A percentile compares a stretch with the other conserved stretches of the same genome.
phyloP scores from a whole-genome alignment of 2,797 vertebrate species.

The Otolemur crassicaudatus region DNA sequence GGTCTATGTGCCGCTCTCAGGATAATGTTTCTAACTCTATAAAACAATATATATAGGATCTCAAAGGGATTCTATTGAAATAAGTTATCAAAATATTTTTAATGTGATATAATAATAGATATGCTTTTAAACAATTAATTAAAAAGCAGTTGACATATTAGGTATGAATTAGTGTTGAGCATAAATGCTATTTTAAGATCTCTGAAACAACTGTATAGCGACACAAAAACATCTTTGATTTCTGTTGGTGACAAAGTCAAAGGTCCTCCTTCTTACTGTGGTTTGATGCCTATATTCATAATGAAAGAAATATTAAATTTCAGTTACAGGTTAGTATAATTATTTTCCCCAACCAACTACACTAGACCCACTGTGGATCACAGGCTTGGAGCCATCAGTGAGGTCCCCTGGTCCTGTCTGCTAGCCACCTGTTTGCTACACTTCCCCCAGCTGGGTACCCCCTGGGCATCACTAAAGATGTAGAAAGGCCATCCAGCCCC shows the following conservation, averaged over 20 bases:
- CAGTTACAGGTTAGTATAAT: not conserved
- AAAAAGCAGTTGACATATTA: not conserved
- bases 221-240: not conserved
- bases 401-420: not conserved
- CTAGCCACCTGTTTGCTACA: not conserved
- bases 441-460: not conserved
- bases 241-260: not conserved
- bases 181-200: not conserved
- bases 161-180: not conserved
- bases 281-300: not conserved
- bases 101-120: conserved; percentile 14
- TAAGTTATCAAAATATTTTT: not conserved
- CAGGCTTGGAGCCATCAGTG: not conserved
- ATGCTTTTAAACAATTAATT: conserved; percentile 8
- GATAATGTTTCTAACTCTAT: conserved; percentile 22
- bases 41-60: not conserved
- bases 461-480: not conserved
- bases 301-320: not conserved
- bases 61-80: conserved; percentile 26
- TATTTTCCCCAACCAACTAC: not conserved
- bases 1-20: not conserved
- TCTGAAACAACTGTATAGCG: not conserved
- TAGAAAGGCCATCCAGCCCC: not conserved
- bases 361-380: not conserved
- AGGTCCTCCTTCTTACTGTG: not conserved